These are phyloP conservation scores for Propithecus deckenii DNA, from an alignment of 2,797 vertebrate genomes.

Conservation along the genomic window DNA sequence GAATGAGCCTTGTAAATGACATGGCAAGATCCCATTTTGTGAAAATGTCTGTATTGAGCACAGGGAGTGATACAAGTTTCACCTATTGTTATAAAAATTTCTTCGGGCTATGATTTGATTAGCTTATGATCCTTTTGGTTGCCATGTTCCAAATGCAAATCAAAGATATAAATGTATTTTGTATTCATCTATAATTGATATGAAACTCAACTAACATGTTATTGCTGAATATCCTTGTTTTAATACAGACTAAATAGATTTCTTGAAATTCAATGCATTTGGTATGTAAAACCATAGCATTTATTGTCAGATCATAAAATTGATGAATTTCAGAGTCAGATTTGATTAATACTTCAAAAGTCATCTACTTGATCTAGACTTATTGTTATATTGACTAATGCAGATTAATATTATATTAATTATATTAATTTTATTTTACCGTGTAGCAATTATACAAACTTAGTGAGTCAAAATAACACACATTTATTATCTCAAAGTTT, in stretches of 20 bases:
- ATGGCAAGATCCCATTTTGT: slow-evolving; percentile 60
- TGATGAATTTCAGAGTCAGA: neutral
- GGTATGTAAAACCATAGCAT: neutral
- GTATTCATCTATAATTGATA: slow-evolving; percentile 3
- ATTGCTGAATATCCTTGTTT: neutral
- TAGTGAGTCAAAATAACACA: neutral
- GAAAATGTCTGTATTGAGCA: slow-evolving; percentile 46
- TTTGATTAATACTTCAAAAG: neutral
- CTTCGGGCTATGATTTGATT: slow-evolving; percentile 43
- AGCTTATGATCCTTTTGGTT: slow-evolving; percentile 38
- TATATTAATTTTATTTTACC: neutral
- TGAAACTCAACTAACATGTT: slow-evolving; percentile 1
- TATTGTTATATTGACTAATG: neutral
- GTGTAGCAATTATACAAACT: neutral
- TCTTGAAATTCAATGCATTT: neutral
- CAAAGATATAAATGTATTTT: slow-evolving; percentile 53
- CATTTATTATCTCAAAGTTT: neutral
- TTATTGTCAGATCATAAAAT: neutral
- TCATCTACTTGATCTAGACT: neutral
- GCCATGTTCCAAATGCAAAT: neutral
- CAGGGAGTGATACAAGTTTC: slow-evolving; percentile 18
- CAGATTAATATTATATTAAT: neutral
- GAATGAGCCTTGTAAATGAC: slow-evolving; percentile 66
- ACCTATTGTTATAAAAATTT: slow-evolving; percentile 20
- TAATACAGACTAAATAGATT: neutral